Evolutionary conservation across 1,140 invertebrate genomes (phyloP).

Genomic region (Laupala kohalensis): DNA sequence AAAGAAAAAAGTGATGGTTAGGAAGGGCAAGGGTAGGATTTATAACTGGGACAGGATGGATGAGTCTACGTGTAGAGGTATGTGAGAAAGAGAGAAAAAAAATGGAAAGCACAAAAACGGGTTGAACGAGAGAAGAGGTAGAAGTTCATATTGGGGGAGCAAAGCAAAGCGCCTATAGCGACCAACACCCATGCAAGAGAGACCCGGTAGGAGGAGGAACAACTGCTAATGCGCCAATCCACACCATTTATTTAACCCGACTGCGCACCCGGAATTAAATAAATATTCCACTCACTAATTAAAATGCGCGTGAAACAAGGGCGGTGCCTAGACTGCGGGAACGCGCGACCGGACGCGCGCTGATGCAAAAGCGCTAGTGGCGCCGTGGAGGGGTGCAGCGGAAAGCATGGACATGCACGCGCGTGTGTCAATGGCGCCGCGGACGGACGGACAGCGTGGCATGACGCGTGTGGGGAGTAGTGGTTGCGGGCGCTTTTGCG

Average conservation of each 20-base stretch:
- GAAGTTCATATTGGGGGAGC: background rate
- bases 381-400: too few species aligned
- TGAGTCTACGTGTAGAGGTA: background rate
- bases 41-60: background rate
- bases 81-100: background rate
- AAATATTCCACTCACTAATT: background rate
- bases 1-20: too few species aligned
- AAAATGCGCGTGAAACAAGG: background rate
- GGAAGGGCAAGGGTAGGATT: background rate
- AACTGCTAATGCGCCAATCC: background rate
- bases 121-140: background rate
- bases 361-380: too few species aligned
- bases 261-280: background rate
- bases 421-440: too few species aligned
- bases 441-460: too few species aligned
- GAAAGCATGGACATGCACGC: too few species aligned
- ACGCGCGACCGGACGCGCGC: too few species aligned
- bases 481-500: too few species aligned
- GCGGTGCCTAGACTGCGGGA: background rate
- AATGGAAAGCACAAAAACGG: background rate
- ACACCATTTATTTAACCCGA: background rate
- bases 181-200: too few species aligned
- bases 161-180: background rate
- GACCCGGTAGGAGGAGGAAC: background rate
- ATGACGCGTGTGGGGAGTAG: too few species aligned